Percentiles rank a stretch among this genome's conserved stretches.
Evolutionary conservation across 2,888 invertebrate species (phyloP).

Genomic region (Cenopis cana): DNA sequence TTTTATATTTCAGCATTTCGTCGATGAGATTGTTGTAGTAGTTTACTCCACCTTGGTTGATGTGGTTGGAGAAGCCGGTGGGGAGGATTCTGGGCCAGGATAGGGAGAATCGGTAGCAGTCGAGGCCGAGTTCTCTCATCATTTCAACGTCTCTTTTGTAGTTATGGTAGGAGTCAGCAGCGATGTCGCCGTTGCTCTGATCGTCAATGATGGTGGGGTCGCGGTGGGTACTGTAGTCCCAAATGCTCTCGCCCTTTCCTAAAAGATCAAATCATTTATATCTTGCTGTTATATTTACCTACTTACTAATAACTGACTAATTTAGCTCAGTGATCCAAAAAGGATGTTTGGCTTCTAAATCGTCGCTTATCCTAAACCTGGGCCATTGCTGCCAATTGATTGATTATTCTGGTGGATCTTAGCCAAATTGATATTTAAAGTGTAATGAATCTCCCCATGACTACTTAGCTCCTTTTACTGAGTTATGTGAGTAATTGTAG

Average conservation of each 20-base stretch:
- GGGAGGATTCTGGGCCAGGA: conserved; percentile 87
- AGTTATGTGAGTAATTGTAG: too few relatives aligned
- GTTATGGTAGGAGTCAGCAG: conserved; percentile 85
- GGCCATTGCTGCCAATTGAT: too few relatives aligned
- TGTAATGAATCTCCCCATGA: too few relatives aligned
- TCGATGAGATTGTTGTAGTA: conserved; percentile 88
- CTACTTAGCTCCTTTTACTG: too few relatives aligned
- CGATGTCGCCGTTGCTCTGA: conserved; percentile 84
- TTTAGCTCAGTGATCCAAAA: too few relatives aligned
- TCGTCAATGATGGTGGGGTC: conserved; percentile 71
- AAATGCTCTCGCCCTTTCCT: conserved; percentile 43
- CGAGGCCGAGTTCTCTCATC: conserved; percentile 72
- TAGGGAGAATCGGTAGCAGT: conserved; percentile 83
- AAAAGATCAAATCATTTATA: conserved; percentile 22
- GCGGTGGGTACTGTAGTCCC: conserved; percentile 40
- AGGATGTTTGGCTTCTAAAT: too few relatives aligned
- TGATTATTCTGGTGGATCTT: too few relatives aligned
- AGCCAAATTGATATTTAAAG: too few relatives aligned
- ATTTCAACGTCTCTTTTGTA: conserved; percentile 84
- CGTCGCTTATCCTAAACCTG: too few relatives aligned
- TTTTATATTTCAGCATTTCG: conserved; percentile 84
- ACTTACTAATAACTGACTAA: too few relatives aligned
- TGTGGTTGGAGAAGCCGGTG: conserved; percentile 74
- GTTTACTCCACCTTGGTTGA: conserved; percentile 85
- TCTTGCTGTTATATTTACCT: too few relatives aligned